Evolutionary conservation across 2,888 invertebrate genomes (phyloP).

Genomic region (Apamea anceps): DNA sequence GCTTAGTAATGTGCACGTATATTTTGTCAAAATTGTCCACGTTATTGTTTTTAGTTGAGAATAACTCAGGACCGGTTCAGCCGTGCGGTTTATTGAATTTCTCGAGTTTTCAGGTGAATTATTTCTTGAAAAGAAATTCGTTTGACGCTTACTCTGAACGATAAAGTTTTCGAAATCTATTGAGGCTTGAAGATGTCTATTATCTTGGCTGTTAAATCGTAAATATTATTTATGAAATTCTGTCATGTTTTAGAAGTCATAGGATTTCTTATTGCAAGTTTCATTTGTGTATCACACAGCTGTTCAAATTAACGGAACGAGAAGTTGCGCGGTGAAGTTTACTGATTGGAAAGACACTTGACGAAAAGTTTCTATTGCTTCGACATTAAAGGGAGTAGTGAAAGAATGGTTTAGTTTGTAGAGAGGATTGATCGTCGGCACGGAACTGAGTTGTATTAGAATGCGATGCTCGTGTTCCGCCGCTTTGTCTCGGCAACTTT

Average conservation of each 20-base stretch:
- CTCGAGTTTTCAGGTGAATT: constrained; percentile 45
- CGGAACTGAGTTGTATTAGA: constrained; percentile 60
- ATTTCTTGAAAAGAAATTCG: constrained; percentile 40
- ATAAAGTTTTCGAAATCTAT: constrained; percentile 50
- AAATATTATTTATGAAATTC: constrained; percentile 12
- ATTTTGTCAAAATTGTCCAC: constrained; percentile 54
- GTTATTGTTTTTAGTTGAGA: constrained; percentile 58
- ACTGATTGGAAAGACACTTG: constrained; percentile 71
- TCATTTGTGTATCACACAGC: constrained; percentile 28
- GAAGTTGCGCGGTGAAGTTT: constrained; percentile 65
- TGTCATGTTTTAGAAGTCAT: constrained; percentile 6
- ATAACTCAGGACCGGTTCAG: constrained; percentile 40
- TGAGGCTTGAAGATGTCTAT: constrained; percentile 40
- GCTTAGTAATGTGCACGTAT: constrained; percentile 45
- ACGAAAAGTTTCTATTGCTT: constrained; percentile 72
- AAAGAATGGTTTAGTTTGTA: constrained; percentile 61
- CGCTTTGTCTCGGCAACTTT: constrained; percentile 52
- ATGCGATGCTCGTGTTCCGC: constrained; percentile 52
- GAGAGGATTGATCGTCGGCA: constrained; percentile 63
- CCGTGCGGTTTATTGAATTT: constrained; percentile 50
- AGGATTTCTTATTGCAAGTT: constrained; percentile 14
- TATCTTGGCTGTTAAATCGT: constrained; percentile 10
- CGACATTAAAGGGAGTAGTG: constrained; percentile 67
- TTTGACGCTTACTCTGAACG: constrained; percentile 45
- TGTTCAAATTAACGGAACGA: constrained; percentile 60